Evolutionary conservation across 2,113 vertebrate species (phyloP).

Genomic region (Hypanus sabinus): DNA sequence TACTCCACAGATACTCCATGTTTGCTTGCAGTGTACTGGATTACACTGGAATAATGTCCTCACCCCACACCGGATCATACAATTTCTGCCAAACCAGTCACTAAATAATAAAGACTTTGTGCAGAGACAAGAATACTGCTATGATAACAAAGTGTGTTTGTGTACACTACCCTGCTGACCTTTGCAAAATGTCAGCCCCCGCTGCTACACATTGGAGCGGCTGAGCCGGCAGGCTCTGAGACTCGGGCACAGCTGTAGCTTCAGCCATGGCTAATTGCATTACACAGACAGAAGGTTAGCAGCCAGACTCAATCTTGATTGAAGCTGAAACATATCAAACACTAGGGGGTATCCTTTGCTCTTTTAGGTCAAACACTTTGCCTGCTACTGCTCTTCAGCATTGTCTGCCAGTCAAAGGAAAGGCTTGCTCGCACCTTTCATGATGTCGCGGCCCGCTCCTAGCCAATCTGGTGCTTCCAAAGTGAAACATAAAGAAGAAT

Average conservation of each 20-base stretch:
- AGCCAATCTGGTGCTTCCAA: neutral
- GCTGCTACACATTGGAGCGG: neutral
- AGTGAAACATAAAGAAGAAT: neutral
- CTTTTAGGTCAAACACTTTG: neutral
- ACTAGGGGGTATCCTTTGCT: constrained; percentile 2
- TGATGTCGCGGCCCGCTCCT: neutral
- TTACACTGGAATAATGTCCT: neutral
- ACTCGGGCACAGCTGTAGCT: neutral
- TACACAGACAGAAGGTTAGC: constrained; percentile 28
- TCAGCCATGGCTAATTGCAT: constrained; percentile 17
- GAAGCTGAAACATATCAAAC: constrained; percentile 23
- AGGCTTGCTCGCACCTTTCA: neutral
- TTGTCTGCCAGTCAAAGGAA: neutral
- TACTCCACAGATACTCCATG: neutral
- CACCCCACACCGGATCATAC: neutral
- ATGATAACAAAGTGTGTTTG: constrained; percentile 22
- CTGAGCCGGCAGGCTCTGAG: neutral
- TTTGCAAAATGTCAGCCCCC: constrained; percentile 26
- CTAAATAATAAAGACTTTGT: constrained; percentile 5
- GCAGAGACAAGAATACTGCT: neutral
- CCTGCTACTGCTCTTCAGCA: neutral
- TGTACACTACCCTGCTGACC: neutral
- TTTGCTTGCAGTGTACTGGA: constrained; percentile 12
- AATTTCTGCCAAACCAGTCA: neutral
- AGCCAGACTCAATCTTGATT: neutral